Evolutionary conservation across 2,888 invertebrate species (phyloP), one percentile per base, ranked within the genome.

Genomic region (Syrista parreyssii): DNA sequence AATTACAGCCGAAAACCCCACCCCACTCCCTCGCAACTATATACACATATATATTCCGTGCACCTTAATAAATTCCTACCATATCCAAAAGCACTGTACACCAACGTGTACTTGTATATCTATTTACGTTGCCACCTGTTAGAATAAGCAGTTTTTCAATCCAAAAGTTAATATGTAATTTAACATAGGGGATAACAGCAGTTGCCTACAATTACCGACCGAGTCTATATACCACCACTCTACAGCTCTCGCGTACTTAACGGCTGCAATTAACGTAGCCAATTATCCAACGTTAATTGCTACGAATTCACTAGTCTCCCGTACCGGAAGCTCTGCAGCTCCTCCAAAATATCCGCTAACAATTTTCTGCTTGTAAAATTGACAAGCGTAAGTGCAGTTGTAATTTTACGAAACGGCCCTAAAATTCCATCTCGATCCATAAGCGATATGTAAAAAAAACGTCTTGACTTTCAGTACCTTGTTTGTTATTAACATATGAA

Each of bases 41-140:
- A 6, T 40, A 15, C 4, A 40, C 4, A 40, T 40, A 15, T 40
- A 15, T 40, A 40, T 23, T 1, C 40, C 15, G 40, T 40, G 40
- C 15, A 40, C 40, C 15, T 40, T 40, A 40, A 40, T 15, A 40
- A 40, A 40, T 40, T 40, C 23, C 40, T 40, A 40, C 40, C 6
- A 23, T 15, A 40, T 40, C 23, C 40, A 55, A 55, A 23, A 55
- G 23, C 23, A 23, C 2, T 55, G 23, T 0, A 55, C 23, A 55
- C 23, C 9, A 55, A 55, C 23, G 23, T 23, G 23, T 23, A 40
- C 40, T 55, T 55, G 23, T 6, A 23, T 40, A 40, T 9, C 80
- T 81, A 82, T 85, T 84, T 85, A 84, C 82, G 82, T 78, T 78
- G 80, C 84, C 85, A 84, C 84, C 84, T 84, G 85, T 84, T 84